Evolutionary conservation across 35 echinoderm and acorn worm species (phyloP), one percentile per base, ranked within the genome.

Genomic region (Nesometra sesokonis): DNA sequence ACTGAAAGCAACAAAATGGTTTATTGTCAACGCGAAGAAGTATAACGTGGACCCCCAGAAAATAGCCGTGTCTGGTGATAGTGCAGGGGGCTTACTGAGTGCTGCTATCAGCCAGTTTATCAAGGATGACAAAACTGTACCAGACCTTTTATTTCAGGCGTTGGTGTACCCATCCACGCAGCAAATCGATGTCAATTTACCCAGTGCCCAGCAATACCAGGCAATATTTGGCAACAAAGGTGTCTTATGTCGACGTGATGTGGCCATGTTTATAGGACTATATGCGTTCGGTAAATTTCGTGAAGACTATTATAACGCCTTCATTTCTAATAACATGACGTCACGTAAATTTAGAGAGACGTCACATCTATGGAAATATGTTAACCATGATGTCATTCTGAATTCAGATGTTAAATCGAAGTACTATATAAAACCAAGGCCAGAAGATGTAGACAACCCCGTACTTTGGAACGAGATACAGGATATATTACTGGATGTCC

Each of bases 51-150:
- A 93, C 47, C 34, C 38, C 13, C 27, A 43, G 0, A 77, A 88
- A 32, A 80, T 93, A 30, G 92, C 79, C 9, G 78, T 93, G 29
- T 78, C 79, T 21, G 92, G 92, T 5, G 92, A 93, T 80, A 93
- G 92, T 77, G 88, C 92, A 3, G 92, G 92, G 35, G 92, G 92
- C 46, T 32, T 34, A n/a, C 77, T 93, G n/a, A 80, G 88, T 13
- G 92, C 88, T 0, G 33, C 85, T 35, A 47, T 85, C 9, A 43
- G 88, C 11, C 84, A 90, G 35, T 57, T 78, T 31, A 86, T 87
- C 47, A 47, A 93, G 46, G 88, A 93, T 79, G 88, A 93, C 36
- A 34, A 35, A 31, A 80, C 29, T 13, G 31, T 93, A 13, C 85
- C 92, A 11, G 47, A 93, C 67, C 36, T 82, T 37, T 90, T 90